Percentiles rank a stretch among this genome's conserved stretches.
phyloP scores from a whole-genome alignment of 1,140 invertebrate genomes.

The Panagrolaimus sp. region DNA sequence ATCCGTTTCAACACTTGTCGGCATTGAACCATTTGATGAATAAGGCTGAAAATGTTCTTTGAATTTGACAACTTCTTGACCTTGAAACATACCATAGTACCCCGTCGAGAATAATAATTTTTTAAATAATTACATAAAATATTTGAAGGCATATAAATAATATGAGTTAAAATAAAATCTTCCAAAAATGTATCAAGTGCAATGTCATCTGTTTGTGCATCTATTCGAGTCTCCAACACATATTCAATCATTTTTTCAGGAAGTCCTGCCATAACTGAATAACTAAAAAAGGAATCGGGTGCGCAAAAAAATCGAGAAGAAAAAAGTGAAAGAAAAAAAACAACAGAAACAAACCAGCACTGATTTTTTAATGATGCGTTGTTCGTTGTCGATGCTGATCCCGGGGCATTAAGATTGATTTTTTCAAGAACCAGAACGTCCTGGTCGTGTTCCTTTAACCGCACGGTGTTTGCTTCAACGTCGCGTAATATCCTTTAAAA shows the following conservation, averaged over 20 bases:
- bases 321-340: slow-evolving; percentile 4
- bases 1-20: slow-evolving; percentile 59
- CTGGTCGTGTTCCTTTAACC: slow-evolving; percentile 78
- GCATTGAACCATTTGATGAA: slow-evolving; percentile 20
- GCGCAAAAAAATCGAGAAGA: slow-evolving; percentile 6
- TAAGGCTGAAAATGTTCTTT: background rate
- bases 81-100: slow-evolving; percentile 24
- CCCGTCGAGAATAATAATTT: slow-evolving; percentile 62
- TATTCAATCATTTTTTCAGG: slow-evolving; percentile 82
- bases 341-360: slow-evolving; percentile 31
- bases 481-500: slow-evolving; percentile 64
- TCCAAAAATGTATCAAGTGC: slow-evolving; percentile 71
- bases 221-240: slow-evolving; percentile 73
- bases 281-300: slow-evolving; percentile 64
- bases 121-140: slow-evolving; percentile 72
- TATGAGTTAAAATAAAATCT: slow-evolving; percentile 80
- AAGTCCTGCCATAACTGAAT: slow-evolving; percentile 80
- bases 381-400: slow-evolving; percentile 32
- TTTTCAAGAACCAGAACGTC: slow-evolving; percentile 79
- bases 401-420: slow-evolving; percentile 60
- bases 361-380: slow-evolving; percentile 61
- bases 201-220: slow-evolving; percentile 50
- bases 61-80: background rate
- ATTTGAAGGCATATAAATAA: slow-evolving; percentile 76
- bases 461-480: slow-evolving; percentile 79